Base-by-base conservation (phyloP, 2,888 invertebrate genomes). In the Erebia epiphron region DNA sequence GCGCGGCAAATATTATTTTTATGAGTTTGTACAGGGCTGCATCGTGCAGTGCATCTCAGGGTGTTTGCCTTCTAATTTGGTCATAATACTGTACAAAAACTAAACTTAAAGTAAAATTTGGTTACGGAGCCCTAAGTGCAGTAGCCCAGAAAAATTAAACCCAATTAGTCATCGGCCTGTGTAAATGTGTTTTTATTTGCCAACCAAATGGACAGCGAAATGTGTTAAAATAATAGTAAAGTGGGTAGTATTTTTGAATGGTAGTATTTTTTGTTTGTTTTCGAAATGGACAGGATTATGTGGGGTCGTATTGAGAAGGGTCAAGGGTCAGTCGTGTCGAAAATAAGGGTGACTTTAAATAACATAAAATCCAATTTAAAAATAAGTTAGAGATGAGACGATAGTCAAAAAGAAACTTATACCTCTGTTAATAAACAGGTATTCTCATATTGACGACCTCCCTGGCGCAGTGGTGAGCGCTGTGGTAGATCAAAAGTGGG, bases 101-200 rank as follows among this genome's bases (percentile, higher is more conserved):
- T 35, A 35, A 35, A 7, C 35, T 16, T 3, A 9, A 10, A 54
- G 10, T 18, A 54, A 54, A 18, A 16, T 16, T 54, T 41, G 1
- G 1, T 14, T 1, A 56, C 66, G 66, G 66, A 57, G 57, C 56
- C 66, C 66, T 41, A 13, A 1, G 26, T 21, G 1, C 43, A 56
- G 21, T 21, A 43, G 66, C 14, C 43, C 41, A 62, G 56, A 43
- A 66, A 66, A 21, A 56, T 43, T 18, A 16, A 65, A 65, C 54
- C 35, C 50, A 65, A 54, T 65, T 65, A 41, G 52, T 35, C 54
- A 65, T 57, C 11, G 66, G 56, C 41, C 60, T 65, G 60, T 35
- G 9, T 43, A 46, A 58, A 69, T 26, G 58, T 66, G 57, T 58
- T 67, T 58, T 61, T 63, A 56, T 63, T 68, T 56, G 68, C 43